Evolutionary conservation across 2,888 invertebrate species (phyloP).

Genomic region (Mimachlamys varia): DNA sequence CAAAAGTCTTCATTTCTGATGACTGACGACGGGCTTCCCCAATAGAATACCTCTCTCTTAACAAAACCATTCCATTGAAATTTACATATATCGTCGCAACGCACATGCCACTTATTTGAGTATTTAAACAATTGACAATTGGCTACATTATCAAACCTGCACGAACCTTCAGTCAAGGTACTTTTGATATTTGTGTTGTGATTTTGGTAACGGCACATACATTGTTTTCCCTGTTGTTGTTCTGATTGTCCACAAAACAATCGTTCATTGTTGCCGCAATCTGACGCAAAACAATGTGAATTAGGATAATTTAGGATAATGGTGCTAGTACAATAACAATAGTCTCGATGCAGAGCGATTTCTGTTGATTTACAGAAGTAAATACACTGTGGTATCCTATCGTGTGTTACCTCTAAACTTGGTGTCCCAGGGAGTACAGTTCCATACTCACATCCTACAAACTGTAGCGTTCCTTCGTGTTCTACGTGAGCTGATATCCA

Average conservation of each 20-base stretch:
- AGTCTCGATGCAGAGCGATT: neutral
- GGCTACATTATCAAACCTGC: neutral
- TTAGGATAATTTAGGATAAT: neutral
- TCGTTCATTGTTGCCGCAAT: neutral
- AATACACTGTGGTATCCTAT: neutral
- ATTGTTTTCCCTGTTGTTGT: neutral
- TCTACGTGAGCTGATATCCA: constrained; percentile 19
- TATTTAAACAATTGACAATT: neutral
- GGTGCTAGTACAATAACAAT: neutral
- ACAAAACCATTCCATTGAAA: neutral
- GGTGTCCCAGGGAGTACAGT: neutral
- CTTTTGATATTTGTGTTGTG: neutral
- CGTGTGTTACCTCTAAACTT: neutral
- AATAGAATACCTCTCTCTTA: neutral
- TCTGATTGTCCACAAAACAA: neutral
- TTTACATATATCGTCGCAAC: neutral
- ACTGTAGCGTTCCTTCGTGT: neutral
- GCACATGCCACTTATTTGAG: neutral
- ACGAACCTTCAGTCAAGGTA: neutral
- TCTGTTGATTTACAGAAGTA: neutral
- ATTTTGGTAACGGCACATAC: neutral
- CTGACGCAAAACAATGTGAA: neutral
- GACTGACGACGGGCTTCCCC: neutral
- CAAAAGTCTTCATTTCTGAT: neutral
- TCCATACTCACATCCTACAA: neutral